These are phyloP conservation scores for Pseudanteris insignis DNA, from an alignment of 2,888 invertebrate species.

Conservation along the genomic window DNA sequence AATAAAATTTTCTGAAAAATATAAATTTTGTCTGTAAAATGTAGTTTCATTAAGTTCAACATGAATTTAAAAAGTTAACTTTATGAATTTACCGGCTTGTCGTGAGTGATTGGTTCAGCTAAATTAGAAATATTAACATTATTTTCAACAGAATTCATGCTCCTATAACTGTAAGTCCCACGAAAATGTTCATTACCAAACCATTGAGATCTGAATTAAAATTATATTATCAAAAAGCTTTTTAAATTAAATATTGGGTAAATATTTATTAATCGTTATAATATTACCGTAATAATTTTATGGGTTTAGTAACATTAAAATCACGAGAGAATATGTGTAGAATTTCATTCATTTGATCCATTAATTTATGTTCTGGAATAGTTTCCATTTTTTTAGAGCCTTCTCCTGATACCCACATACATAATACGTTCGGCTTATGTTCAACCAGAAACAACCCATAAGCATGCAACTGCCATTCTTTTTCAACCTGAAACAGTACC, in stretches of 20 bases:
- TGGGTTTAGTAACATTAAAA: background rate
- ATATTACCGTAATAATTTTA: background rate
- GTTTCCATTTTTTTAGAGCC: conserved; percentile 72
- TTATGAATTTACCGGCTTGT: conserved; percentile 64
- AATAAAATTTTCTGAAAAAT: conserved; percentile 69
- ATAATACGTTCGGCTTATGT: conserved; percentile 71
- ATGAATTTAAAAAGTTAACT: too few species aligned
- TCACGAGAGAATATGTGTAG: conserved; percentile 67
- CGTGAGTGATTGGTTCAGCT: conserved; percentile 68
- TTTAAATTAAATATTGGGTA: background rate
- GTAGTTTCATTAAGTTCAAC: too few species aligned
- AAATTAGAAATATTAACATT: conserved; percentile 68
- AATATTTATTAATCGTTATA: background rate
- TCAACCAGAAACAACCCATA: conserved; percentile 73
- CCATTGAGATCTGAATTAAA: conserved; percentile 73
- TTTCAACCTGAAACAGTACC: too few species aligned
- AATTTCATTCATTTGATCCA: conserved; percentile 66
- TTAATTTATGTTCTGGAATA: conserved; percentile 68
- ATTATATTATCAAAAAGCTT: background rate
- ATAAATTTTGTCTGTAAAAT: too few species aligned
- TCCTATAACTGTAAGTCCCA: conserved; percentile 77
- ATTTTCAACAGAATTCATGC: conserved; percentile 66
- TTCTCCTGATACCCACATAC: conserved; percentile 74
- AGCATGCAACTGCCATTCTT: conserved; percentile 72
- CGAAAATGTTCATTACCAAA: conserved; percentile 73